Conservation (phyloP, 2,113 vertebrate species). For the Erythrolamprus reginae region DNA sequence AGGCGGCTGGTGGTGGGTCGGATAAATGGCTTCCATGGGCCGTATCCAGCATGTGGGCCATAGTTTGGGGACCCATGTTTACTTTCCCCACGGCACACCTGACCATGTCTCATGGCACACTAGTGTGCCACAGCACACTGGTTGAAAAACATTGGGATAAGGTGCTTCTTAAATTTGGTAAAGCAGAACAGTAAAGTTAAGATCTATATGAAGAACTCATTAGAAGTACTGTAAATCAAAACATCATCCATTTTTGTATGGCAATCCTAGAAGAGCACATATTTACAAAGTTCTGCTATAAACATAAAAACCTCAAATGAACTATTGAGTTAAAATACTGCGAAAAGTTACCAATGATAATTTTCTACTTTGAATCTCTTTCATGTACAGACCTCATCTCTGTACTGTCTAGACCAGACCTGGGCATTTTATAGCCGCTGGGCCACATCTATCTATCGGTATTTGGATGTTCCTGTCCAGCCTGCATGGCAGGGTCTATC, state of each 20-base stretch:
- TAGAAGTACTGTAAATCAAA: background rate
- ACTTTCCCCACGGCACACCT: no score
- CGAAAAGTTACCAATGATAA: background rate
- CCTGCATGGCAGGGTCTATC: background rate
- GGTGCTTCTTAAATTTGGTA: background rate
- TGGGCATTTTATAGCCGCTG: background rate
- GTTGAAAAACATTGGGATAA: no score
- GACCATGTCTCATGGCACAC: no score
- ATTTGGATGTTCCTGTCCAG: background rate
- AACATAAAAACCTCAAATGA: background rate
- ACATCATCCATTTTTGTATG: background rate
- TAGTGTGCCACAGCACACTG: no score
- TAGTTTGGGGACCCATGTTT: no score
- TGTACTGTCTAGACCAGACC: background rate
- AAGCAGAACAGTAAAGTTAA: constrained; percentile 6
- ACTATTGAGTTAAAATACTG: background rate
- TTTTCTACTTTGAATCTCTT: background rate
- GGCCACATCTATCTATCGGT: background rate
- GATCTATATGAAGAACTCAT: constrained; percentile 10
- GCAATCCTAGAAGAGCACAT: background rate
- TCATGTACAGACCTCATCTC: background rate
- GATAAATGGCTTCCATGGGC: no score
- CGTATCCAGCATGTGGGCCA: no score
- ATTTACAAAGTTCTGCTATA: background rate
- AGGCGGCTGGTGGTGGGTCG: no score